Base-by-base conservation (phyloP, 2,888 invertebrate genomes). In the Andricus quercusramuli region DNA sequence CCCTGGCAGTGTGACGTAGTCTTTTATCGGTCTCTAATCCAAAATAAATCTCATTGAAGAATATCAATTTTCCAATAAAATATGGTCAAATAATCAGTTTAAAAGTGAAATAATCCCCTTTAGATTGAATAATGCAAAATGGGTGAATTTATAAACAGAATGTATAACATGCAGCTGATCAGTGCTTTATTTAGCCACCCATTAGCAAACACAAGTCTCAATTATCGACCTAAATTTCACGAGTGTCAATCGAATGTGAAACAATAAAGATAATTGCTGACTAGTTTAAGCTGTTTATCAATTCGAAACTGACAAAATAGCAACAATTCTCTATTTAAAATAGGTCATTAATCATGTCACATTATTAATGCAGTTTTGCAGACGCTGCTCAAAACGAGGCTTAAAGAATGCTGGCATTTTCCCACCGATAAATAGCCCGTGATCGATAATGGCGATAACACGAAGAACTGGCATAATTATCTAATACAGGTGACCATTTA, bases 211-310 rank as follows among this genome's bases (percentile, higher is more conserved):
- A 56, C 51, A 56, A n/a, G 56, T 56, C n/a, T 9, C 56, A 20
- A 66, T 66, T 20, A 66, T 37, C 32, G 32, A 66, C 32, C 11
- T 56, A 1, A 8, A 68, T 68, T 47, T 22, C 22, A 68, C 68
- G 22, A 68, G 44, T 68, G 47, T 68, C 68, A 68, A 70, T 51
- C 25, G 44, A 47, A 51, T 20, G 47, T 70, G 20, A 51, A 51
- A 20, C 70, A 51, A 70, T 70, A 51, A 70, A 29, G 47, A 70
- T 70, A 70, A 70, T 70, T 70, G 29, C 25, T 44, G 25, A 22
- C 25, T 25, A 47, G 25, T 13, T 17, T 17, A 29, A 47, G 29
- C 8, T 70, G 51, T 29, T 70, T 70, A 47, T 70, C 68, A 20
- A 2, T 41, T 68, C 15, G 22, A 44, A 47, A 70, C 47, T 70